phyloP scores from a whole-genome alignment of 2,113 vertebrate species.

The Dasyornis broadbenti region DNA sequence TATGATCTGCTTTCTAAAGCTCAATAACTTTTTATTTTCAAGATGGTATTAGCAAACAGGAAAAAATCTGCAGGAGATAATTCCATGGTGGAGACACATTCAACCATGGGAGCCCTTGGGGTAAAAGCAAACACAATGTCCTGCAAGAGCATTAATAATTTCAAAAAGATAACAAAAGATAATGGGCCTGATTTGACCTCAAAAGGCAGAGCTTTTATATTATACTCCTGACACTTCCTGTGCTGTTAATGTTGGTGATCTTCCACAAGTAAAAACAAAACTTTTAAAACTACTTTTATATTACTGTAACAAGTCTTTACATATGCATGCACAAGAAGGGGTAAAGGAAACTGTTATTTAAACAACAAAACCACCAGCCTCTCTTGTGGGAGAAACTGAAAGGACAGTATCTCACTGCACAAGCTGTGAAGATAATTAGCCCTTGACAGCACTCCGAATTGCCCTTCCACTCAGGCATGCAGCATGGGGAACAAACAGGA shows the following conservation, averaged over 20 bases:
- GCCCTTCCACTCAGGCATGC: fast-evolving
- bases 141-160: not conserved
- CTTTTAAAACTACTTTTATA: not conserved
- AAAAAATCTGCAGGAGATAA: not conserved
- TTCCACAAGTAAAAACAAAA: not conserved
- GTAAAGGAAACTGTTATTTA: not conserved
- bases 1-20: not conserved
- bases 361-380: not conserved
- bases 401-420: not conserved
- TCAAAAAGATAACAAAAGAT: not conserved
- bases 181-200: not conserved
- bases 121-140: not conserved
- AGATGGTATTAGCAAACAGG: not conserved
- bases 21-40: not conserved
- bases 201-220: not conserved
- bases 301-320: not conserved
- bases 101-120: not conserved
- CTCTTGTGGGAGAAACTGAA: not conserved
- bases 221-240: not conserved
- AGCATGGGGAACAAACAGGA: not conserved
- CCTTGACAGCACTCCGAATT: not conserved
- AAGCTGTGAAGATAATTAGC: not conserved
- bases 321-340: not conserved
- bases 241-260: not conserved
- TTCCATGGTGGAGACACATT: not conserved